Base-by-base conservation (phyloP, 2,888 invertebrate species). In the Andrena bicolor region DNA sequence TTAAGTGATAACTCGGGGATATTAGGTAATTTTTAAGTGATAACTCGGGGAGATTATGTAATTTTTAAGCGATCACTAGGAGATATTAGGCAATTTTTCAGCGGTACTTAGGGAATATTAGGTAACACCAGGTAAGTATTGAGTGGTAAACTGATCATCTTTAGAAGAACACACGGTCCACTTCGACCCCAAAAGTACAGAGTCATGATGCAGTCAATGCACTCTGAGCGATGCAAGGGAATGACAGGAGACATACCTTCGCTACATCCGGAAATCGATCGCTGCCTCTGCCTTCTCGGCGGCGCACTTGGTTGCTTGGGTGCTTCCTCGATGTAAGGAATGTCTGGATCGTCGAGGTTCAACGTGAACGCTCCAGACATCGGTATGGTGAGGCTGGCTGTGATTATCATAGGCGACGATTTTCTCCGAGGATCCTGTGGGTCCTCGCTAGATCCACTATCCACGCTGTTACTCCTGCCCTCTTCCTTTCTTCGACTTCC, bases 361-460 rank as follows among this genome's bases (percentile, higher is more conserved):
- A 96, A 94, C 63, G 95, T 94, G 86, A 95, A 94, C 83, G 94
- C 94, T 51, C 94, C 94, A 77, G 94, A 93, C 84, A 95, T 96
- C 6, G 97, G 97, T 94, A 98, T 97, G 91, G 97, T 97, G 51
- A 98, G 95, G 84, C 97, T 97, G 0, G 97, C 98, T 0, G 97
- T 97, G 89, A 98, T 97, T 75, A 94, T 92, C 95, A 95, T 96
- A 87, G 94, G 97, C 89, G 94, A 96, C 87, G 95, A 96, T 94
- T 94, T 95, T 92, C 95, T 94, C 92, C 97, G 94, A 90, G 90
- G 88, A 78, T 93, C 92, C 0, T 91, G 72, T 0, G 93, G 93
- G 85, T 93, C 94, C 77, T 94, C 94, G 89, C 94, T 94, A 2
- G 93, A 94, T 48, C 92, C 92, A 49, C 94, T 94, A 89, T 95